Base-by-base conservation (phyloP, 2,888 invertebrate genomes). In the Caenorhabditis sp. region DNA sequence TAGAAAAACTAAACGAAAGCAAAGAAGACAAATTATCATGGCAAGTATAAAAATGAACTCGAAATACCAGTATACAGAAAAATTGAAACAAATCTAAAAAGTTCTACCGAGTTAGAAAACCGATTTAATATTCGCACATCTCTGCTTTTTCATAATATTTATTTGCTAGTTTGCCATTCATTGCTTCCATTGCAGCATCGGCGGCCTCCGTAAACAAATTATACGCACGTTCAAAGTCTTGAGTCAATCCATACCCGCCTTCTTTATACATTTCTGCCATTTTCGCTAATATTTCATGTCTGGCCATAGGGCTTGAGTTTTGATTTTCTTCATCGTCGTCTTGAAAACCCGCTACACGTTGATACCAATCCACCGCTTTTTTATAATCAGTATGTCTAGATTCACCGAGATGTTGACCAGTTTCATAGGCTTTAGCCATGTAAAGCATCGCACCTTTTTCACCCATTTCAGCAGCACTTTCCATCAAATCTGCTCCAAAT, bases 151-250 rank as follows among this genome's bases (percentile, higher is more conserved):
- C 78, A 57, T 80, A 78, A 58, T 77, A 78, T 87, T 88, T 91
- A 62, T 68, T 90, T 50, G 91, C 91, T 60, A 90, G 84, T 67
- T 90, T 88, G 21, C 91, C 91, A 77, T 91, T 90, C 90, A 90
- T 90, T 17, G 89, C 88, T 62, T 87, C 89, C 87, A 89, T 90
- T 0, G 91, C 91, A 25, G 85, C 85, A 66, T 91, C 90, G 14
- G 90, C 91, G 43, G 91, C 91, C 74, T 88, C 88, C 69, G 85
- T 90, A 84, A 88, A 91, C 78, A 90, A 78, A 67, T 90, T 90
- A 59, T 89, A 90, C 52, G 90, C 89, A 83, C 86, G 87, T 57
- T 86, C 83, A 10, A 89, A 88, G 81, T 90, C 88, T 68, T 88
- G 88, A 26, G 67, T 63, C 50, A 90, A 84, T 1, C 88, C 89